Evolutionary conservation across 2,797 vertebrate species (phyloP), one percentile per base, ranked within the genome.

Genomic region (Spheniscus humboldti): DNA sequence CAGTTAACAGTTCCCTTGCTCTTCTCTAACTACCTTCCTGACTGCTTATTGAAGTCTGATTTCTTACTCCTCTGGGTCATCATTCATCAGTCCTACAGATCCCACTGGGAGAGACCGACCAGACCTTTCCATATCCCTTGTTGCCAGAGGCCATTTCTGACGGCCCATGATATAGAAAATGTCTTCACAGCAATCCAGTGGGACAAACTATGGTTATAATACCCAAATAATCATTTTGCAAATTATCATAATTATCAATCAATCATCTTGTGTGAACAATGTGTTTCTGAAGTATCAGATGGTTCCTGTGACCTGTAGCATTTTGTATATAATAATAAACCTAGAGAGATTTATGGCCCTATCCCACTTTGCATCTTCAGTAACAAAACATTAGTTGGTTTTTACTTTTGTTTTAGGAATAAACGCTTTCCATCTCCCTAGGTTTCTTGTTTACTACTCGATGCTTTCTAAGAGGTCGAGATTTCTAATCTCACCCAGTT

Each of bases 241-340:
- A 99, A 99, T 99, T 98, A 99, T 99, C 98, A 98, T 99, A 99
- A 99, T 99, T 99, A 99, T 99, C 99, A 98, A 99, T 99, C 99
- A 98, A 98, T 99, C 99, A 99, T 98, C 98, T 97, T 79, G 97
- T 33, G 98, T 92, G 98, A 98, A 98, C 97, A 97, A 96, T 98
- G 97, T 85, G 96, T 96, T 98, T 52, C 98, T 31, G 94, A 94
- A 98, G 98, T 97, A 90, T 97, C 98, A 94, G 98, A 98, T 98
- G 98, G 97, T 98, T 98, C 98, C 97, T 97, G 97, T 98, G 99
- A 99, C 99, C 98, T 98, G 98, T 98, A 98, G 98, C 98, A n/a
- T 98, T 98, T 97, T 98, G 98, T 98, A 96, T 96, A 91, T 94
- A 95, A 98, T 98, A 98, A 98, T 98, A 98, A 98, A 98, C 97